Percentiles rank a stretch among this genome's conserved stretches.
These are phyloP conservation scores for Idaea biselata DNA, from an alignment of 2,888 invertebrate genomes.

Conservation along the genomic window DNA sequence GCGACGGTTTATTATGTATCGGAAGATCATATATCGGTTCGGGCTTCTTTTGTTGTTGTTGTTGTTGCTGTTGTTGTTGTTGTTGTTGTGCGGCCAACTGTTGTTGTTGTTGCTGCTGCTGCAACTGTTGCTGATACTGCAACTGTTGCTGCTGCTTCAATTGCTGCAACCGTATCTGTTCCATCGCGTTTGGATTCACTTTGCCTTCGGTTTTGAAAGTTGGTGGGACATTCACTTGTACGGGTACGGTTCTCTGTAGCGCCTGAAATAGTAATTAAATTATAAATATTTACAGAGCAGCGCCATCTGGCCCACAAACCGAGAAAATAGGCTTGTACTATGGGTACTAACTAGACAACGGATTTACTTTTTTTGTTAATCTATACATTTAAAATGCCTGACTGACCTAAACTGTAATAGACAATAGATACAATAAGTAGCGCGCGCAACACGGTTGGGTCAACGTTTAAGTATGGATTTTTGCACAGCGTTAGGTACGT, in stretches of 20 bases:
- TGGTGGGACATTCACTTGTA: slow-evolving; percentile 43
- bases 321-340: too few relatives aligned
- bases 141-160: slow-evolving; percentile 43
- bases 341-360: too few relatives aligned
- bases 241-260: slow-evolving; percentile 46
- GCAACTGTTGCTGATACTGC: slow-evolving; percentile 33
- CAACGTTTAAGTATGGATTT: too few relatives aligned
- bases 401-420: too few relatives aligned
- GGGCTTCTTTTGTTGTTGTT: slow-evolving; percentile 56
- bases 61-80: slow-evolving; percentile 32
- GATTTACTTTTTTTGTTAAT: neutral
- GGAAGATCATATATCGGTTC: slow-evolving; percentile 72
- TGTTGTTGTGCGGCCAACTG: slow-evolving; percentile 27
- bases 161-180: slow-evolving; percentile 65
- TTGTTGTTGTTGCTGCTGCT: slow-evolving; percentile 37
- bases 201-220: slow-evolving; percentile 57
- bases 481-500: too few relatives aligned
- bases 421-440: too few relatives aligned
- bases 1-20: slow-evolving; percentile 69
- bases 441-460: too few relatives aligned
- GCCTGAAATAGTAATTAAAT: slow-evolving; percentile 36
- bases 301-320: too few relatives aligned
- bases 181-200: slow-evolving; percentile 66
- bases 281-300: neutral
- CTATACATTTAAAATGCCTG: too few relatives aligned